Evolutionary conservation across 2,797 vertebrate species (phyloP).

Genomic region (Cyprinodon diabolis): DNA sequence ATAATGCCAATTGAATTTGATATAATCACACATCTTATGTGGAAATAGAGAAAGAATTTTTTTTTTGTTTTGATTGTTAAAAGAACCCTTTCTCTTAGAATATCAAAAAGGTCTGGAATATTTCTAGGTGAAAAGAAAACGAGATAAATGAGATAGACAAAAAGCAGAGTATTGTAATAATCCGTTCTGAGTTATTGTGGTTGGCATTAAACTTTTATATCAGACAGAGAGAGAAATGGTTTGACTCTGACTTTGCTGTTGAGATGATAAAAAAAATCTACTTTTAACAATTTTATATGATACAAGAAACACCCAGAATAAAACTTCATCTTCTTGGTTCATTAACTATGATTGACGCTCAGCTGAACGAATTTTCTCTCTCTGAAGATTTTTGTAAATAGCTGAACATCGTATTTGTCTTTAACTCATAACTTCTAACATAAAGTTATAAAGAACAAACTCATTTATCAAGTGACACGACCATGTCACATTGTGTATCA

Average conservation of each 20-base stretch:
- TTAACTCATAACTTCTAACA: background rate
- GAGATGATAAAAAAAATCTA: background rate
- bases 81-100: background rate
- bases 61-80: background rate
- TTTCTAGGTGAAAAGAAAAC: background rate
- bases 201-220: no score
- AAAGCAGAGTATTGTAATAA: no score
- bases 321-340: no score
- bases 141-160: background rate
- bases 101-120: background rate
- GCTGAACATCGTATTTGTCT: background rate
- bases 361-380: background rate
- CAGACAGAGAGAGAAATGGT: no score
- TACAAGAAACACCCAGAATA: background rate
- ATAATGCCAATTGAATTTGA: background rate
- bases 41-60: background rate
- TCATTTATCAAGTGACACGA: background rate
- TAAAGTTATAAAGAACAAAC: background rate
- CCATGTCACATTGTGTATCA: background rate
- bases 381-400: background rate
- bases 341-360: background rate
- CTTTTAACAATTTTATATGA: background rate
- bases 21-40: background rate
- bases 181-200: no score
- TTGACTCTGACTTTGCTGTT: background rate